A percentile compares a stretch with the other conserved stretches of the same genome.
Conservation (phyloP, 2,113 vertebrate genomes). For the Eudyptes chrysolophus region DNA sequence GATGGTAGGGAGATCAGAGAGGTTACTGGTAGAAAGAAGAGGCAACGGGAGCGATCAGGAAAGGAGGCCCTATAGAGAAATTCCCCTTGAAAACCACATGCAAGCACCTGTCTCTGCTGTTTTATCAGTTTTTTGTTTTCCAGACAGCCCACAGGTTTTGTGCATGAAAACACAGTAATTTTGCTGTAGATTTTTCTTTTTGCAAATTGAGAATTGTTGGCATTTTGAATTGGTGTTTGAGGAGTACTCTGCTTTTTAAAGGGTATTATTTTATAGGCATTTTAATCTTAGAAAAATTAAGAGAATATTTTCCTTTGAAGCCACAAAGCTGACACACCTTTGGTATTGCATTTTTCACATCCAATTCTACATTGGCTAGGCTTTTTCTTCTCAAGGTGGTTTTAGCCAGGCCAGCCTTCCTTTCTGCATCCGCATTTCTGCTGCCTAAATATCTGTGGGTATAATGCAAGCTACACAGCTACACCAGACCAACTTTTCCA, state of each 20-base stretch:
- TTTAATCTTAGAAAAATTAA: not conserved
- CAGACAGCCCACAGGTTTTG: not conserved
- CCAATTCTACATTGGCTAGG: not conserved
- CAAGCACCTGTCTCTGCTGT: not conserved
- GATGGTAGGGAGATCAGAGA: not conserved
- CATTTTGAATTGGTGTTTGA: not conserved
- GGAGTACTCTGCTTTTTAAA: not conserved
- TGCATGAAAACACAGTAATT: not conserved
- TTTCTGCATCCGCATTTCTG: not conserved
- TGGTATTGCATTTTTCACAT: not conserved
- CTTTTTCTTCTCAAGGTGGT: not conserved
- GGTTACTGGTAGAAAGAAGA: not conserved
- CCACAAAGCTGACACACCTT: not conserved
- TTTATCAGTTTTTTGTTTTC: not conserved
- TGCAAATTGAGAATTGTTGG: not conserved
- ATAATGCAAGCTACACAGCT: not conserved
- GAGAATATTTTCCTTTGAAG: not conserved
- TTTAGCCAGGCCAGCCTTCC: not conserved
- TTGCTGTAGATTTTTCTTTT: not conserved
- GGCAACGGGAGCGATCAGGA: not conserved
- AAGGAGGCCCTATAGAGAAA: not conserved
- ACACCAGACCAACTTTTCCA: not conserved
- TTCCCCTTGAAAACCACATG: not conserved
- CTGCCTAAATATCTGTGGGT: not conserved
- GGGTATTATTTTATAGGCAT: not conserved